These are phyloP conservation scores for Caenorhabditis panamensis DNA, from an alignment of 2,888 invertebrate species.

Conservation along the genomic window DNA sequence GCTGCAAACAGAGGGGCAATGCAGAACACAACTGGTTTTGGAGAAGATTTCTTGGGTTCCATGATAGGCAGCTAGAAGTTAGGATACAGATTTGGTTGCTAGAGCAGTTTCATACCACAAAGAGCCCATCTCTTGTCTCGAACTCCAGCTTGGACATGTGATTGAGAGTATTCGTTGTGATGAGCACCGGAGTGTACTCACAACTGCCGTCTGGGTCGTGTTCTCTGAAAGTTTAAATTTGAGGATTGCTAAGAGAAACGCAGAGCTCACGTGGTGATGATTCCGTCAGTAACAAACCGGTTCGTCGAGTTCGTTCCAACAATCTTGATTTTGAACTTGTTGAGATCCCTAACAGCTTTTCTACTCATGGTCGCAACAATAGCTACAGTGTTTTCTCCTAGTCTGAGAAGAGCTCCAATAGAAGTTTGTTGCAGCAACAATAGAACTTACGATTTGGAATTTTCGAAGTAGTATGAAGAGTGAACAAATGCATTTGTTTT, in stretches of 20 bases:
- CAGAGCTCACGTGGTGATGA: constrained; percentile 38
- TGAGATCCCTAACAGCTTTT: constrained; percentile 21
- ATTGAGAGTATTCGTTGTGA: constrained; percentile 42
- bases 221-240: constrained; percentile 23
- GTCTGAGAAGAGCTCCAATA: too few species aligned
- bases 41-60: constrained; percentile 22
- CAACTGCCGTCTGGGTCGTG: constrained; percentile 35
- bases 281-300: constrained; percentile 30
- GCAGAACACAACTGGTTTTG: constrained; percentile 61
- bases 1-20: constrained; percentile 63
- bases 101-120: neutral
- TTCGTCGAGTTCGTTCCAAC: constrained; percentile 36
- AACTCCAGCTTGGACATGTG: constrained; percentile 44
- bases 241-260: neutral
- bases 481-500: constrained; percentile 44
- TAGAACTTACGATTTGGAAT: constrained; percentile 49
- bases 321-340: constrained; percentile 23
- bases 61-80: constrained; percentile 22
- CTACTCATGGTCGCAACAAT: constrained; percentile 42
- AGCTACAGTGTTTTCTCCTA: constrained; percentile 32
- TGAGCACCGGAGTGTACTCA: constrained; percentile 45
- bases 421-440: too few species aligned
- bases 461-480: constrained; percentile 22
- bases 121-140: constrained; percentile 12
- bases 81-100: neutral